Base-by-base conservation (phyloP, 2,797 vertebrate genomes). In the Luscinia luscinia region DNA sequence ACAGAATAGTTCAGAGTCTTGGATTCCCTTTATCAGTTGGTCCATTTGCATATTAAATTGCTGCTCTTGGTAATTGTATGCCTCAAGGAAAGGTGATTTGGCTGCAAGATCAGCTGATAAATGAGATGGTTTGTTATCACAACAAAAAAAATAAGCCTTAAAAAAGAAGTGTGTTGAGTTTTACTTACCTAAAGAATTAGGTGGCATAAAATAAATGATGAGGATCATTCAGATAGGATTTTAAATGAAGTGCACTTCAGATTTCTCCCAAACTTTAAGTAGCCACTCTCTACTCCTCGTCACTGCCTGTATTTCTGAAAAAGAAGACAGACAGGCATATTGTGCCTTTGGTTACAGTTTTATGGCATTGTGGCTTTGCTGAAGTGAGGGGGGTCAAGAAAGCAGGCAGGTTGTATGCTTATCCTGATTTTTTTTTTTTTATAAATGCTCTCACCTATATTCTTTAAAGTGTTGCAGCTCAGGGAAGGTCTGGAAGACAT, bases 101-200 rank as follows among this genome's bases (percentile, higher is more conserved):
- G 57, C 83, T 92, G 61, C 61, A 59, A 52, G 40, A 77, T 85
- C 41, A 59, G 48, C 69, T 86, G 73, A 66, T 34, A 69, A 77
- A 90, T 38, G 15, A 72, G 84, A 48, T 30, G 9, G 9, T 78
- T 94, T 91, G 57, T 57, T 92, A 90, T 86, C 68, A 59, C 36
- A 85, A 89, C 18, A 34, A 84, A 96, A 88, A 57, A 80, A 94
- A 94, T 48, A 51, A 90, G 28, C 38, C 46, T 74, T 75, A 81
- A 82, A 90, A 87, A 92, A 91, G 16, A 92, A 91, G 16, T 17
- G 21, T 48, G 49, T 87, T 67, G 43, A 52, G 28, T 84, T 94
- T 82, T 86, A 57, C 38, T 63, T 72, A 59, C 40, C 55, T 67
- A 20, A 57, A 94, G n/a, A 93, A 54, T 11, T 46, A 78, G 36